Evolutionary conservation across 2,888 invertebrate genomes (phyloP), one percentile per base, ranked within the genome.

Genomic region (Tuta absoluta): DNA sequence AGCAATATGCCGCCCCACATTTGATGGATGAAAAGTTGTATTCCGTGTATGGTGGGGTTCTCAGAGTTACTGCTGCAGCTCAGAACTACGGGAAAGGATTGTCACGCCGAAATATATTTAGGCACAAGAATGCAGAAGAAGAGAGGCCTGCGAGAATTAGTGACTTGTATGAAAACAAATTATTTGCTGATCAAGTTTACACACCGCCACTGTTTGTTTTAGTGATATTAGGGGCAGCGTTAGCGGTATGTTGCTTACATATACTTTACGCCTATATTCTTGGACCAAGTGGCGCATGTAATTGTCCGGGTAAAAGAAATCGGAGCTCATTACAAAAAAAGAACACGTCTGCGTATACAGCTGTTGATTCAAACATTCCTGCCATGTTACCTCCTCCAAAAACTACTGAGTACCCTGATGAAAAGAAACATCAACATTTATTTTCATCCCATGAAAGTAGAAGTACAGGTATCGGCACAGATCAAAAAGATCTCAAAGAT

Each of bases 11-110:
- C 0, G 88, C 90, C 5, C 85, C 89, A 8, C 89, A 86, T 69
- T 77, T 91, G 5, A 69, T 75, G 0, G 89, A 91, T 53, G 91
- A 90, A 63, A 81, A 84, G 59, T 72, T 90, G 41, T 91, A 87
- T 62, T 72, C 86, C 12, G 89, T 89, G 7, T 91, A 82, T 62
- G 90, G 89, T 0, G 90, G 91, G 1, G 76, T 89, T 1, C 71
- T 91, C 57, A 77, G 89, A 64, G 81, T 91, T 75, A 90, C 89
- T 14, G 90, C 89, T 8, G 85, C 89, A 0, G 89, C 87, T 3
- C 90, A 90, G 74, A 86, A 73, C 62, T 88, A 90, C 63, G 89
- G 89, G 1, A 87, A 84, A 74, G 85, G 85, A 0, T 70, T 89
- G 41, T 75, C 84, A 2, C 76, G 87, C 19, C 82, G 89, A 8